A percentile compares a stretch with the other conserved stretches of the same genome.
These are phyloP conservation scores for Triplophysa rosa DNA, from an alignment of 2,113 vertebrate species.

Conservation along the genomic window DNA sequence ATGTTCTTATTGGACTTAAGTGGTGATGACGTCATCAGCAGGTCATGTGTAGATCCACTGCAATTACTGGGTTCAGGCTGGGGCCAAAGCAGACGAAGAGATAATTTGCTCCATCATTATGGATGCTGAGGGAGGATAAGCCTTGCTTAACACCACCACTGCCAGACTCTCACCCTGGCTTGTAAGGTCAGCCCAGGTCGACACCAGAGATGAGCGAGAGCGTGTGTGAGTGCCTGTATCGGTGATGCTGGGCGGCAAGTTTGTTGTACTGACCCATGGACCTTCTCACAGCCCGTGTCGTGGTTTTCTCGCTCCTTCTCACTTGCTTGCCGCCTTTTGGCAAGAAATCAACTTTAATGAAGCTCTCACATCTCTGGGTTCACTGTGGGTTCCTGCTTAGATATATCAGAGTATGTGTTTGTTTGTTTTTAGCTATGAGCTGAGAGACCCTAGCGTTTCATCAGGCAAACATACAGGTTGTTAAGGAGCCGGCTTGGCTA, in stretches of 20 bases:
- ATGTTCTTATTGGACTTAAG: not conserved
- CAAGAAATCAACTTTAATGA: conserved; percentile 83
- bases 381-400: conserved; percentile 15
- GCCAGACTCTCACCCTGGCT: conserved; percentile 58
- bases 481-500: conserved; percentile 8
- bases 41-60: conserved; percentile 3
- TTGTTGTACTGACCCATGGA: conserved; percentile 39
- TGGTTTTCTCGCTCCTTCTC: not conserved
- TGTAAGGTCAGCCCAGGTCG: conserved; percentile 56
- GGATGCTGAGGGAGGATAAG: conserved; percentile 63
- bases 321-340: conserved; percentile 63
- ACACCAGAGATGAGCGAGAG: conserved; percentile 21
- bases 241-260: conserved; percentile 4
- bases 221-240: conserved; percentile 10
- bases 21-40: not conserved
- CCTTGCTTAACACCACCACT: conserved; percentile 57
- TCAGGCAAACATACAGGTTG: conserved; percentile 29
- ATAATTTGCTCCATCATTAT: conserved; percentile 67
- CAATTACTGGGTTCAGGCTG: not conserved
- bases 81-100: not conserved
- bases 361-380: conserved; percentile 62
- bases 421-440: conserved; percentile 24
- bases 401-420: conserved; percentile 13
- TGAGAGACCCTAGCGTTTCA: conserved; percentile 28
- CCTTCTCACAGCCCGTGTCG: conserved; percentile 7